phyloP scores from a whole-genome alignment of 2,888 invertebrate genomes.

The Crioceris asparagi region DNA sequence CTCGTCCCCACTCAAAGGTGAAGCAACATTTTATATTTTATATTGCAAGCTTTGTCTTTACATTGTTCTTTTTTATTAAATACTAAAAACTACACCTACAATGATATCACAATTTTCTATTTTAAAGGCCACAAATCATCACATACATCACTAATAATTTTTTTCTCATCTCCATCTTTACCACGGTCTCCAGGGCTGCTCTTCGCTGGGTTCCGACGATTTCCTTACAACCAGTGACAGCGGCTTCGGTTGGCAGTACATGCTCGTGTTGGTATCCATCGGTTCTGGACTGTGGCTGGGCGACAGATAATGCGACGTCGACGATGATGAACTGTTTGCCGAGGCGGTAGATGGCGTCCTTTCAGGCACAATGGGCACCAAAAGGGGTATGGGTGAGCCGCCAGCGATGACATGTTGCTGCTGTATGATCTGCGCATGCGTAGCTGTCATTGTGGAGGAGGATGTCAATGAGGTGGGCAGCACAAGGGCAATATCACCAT shows the following conservation, averaged over 20 bases:
- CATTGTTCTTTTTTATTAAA: too few species aligned
- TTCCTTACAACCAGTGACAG: conserved; percentile 65
- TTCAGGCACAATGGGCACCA: conserved; percentile 61
- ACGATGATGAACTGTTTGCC: conserved; percentile 49
- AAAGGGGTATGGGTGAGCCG: conserved; percentile 48
- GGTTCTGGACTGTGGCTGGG: conserved; percentile 41
- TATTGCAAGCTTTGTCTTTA: too few species aligned
- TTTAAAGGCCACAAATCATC: too few species aligned
- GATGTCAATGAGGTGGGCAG: conserved; percentile 50
- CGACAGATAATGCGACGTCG: too few species aligned
- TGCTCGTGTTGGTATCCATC: conserved; percentile 32
- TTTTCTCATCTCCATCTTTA: too few species aligned
- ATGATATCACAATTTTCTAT: too few species aligned
- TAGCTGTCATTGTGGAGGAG: conserved; percentile 32
- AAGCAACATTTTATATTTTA: too few species aligned
- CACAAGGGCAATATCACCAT: conserved; percentile 74
- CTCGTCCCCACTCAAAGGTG: too few species aligned
- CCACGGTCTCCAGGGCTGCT: conserved; percentile 79
- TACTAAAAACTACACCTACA: too few species aligned
- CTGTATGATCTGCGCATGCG: too few species aligned
- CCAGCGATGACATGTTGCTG: conserved; percentile 10
- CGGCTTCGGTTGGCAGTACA: conserved; percentile 43
- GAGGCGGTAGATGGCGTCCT: conserved; percentile 63
- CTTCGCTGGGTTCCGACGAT: conserved; percentile 43
- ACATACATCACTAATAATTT: too few species aligned